Evolutionary conservation across 2,888 invertebrate genomes (phyloP), one percentile per base, ranked within the genome.

Genomic region (Megalurothrips usitatus): DNA sequence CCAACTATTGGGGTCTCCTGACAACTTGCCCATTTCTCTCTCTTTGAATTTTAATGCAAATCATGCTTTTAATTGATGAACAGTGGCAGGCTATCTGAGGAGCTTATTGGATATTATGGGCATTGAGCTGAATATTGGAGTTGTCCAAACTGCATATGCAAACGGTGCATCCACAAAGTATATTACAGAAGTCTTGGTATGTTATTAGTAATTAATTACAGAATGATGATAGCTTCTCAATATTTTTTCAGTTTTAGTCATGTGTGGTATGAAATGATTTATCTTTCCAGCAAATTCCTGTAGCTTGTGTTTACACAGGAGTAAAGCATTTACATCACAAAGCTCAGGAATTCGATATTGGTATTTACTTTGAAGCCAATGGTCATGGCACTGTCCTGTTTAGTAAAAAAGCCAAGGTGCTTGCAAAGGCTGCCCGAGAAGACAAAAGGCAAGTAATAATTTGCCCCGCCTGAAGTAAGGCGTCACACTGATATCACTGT

Each of bases 341-440:
- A 86, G 99, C 99, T 0, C 86, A 92, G 63, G 91, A 95, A 81
- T 98, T 93, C 88, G 98, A 99, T 86, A 92, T 99, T 84, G 99
- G 99, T 3, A 92, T 99, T 8, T 99, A 99, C 88, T 99, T 99
- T 88, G 99, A 99, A 87, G 99, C 99, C 0, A 99, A 99, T 88
- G 99, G 99, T 0, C 99, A 99, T 88, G 99, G 99, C 19, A 99
- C 99, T 0, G 94, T 96, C 0, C 88, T 96, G 0, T 96, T 97
- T 85, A 96, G 94, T 86, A 88, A 91, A 0, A 87, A 87, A 26
- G 93, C 95, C 0, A 92, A 93, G 85, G 86, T 75, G 23, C 23
- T 75, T 12, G 26, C 26, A 11, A 75, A 75, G 26, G 68, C 68
- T 75, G 23, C 26, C 9, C 68, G 68, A 75, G 68, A 75, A 75